Percentiles rank a stretch among this genome's conserved stretches.
phyloP scores from a whole-genome alignment of 2,113 vertebrate genomes.

The Aviceda subcristata region DNA sequence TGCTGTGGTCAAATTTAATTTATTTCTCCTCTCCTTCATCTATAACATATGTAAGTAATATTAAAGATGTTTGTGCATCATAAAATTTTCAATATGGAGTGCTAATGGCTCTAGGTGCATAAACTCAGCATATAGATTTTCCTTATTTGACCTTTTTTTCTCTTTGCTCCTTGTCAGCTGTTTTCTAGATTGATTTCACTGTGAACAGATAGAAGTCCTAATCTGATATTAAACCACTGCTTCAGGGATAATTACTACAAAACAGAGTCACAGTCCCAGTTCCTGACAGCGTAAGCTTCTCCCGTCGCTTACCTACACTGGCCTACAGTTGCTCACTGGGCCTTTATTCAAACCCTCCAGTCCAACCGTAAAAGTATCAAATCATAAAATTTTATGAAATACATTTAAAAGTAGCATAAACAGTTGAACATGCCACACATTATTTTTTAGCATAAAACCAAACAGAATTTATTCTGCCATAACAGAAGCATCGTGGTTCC shows the following conservation, averaged over 20 bases:
- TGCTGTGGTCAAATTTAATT: slow-evolving; percentile 1
- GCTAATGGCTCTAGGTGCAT: neutral
- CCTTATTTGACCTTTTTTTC: neutral
- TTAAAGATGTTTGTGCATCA: neutral
- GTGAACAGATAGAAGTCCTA: neutral
- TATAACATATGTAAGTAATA: neutral
- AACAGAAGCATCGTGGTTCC: neutral
- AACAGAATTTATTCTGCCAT: neutral
- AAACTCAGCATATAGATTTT: neutral
- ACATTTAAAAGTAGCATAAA: neutral
- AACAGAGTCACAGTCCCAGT: neutral
- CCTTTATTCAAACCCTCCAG: neutral
- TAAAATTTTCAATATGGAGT: neutral
- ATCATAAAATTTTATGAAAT: neutral
- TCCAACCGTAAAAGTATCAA: neutral
- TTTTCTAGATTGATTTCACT: neutral
- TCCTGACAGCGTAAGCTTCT: neutral
- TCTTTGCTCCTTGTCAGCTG: neutral
- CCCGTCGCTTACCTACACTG: neutral
- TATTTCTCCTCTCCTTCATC: neutral
- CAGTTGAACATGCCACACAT: neutral
- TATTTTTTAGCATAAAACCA: neutral
- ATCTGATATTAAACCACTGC: neutral
- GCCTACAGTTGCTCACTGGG: neutral
- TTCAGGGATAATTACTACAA: neutral